A percentile compares a stretch with the other conserved stretches of the same genome.
Evolutionary conservation across 2,888 invertebrate species (phyloP).

Genomic region (Eulithis testata): DNA sequence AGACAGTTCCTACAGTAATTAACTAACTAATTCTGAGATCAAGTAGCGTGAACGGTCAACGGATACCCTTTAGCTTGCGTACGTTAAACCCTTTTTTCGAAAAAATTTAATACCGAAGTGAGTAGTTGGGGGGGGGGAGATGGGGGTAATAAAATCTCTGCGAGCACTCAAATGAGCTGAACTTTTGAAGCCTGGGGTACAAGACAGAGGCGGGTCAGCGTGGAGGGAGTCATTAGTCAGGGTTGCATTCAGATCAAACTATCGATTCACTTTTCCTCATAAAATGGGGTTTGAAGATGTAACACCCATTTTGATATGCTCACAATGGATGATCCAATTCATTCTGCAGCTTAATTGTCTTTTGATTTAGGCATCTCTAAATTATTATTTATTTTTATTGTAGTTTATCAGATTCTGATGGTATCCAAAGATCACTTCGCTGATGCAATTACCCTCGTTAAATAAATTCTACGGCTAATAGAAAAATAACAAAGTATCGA

Average conservation of each 20-base stretch:
- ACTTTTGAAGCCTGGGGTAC: slow-evolving; percentile 83
- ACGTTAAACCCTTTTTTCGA: slow-evolving; percentile 73
- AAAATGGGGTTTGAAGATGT: too few species aligned
- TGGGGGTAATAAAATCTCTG: slow-evolving; percentile 84
- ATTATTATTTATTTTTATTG: too few species aligned
- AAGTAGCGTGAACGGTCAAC: slow-evolving; percentile 78
- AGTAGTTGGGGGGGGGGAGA: slow-evolving; percentile 77
- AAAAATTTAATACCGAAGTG: slow-evolving; percentile 72
- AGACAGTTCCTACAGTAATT: slow-evolving; percentile 61
- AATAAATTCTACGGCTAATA: too few species aligned
- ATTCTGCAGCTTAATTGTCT: too few species aligned
- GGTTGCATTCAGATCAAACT: slow-evolving; percentile 52
- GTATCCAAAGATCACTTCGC: too few species aligned
- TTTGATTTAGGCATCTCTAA: too few species aligned
- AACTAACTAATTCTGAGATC: slow-evolving; percentile 74
- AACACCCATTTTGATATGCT: too few species aligned
- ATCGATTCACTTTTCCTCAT: slow-evolving; percentile 18
- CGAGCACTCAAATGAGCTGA: slow-evolving; percentile 83
- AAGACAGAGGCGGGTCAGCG: slow-evolving; percentile 80
- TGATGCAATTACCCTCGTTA: too few species aligned
- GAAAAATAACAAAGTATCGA: too few species aligned
- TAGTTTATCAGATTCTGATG: too few species aligned
- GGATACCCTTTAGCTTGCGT: slow-evolving; percentile 71
- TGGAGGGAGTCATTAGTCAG: slow-evolving; percentile 75
- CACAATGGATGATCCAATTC: too few species aligned